Conservation (phyloP, 2,797 vertebrate species). For the Rhinoraja longicauda region DNA sequence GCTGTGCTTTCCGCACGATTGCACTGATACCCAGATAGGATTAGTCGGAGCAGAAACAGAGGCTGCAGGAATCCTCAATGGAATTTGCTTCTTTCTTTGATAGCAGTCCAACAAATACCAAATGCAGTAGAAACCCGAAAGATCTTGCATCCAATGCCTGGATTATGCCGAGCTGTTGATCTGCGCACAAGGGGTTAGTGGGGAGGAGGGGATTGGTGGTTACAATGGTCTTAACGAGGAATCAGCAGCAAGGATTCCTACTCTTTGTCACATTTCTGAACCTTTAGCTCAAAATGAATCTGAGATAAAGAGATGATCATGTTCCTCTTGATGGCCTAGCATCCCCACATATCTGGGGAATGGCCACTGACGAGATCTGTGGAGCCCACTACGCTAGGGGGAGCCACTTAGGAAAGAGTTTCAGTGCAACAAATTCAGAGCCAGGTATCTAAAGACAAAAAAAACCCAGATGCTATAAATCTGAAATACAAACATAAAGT, state of each 20-base stretch:
- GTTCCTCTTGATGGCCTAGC: background rate
- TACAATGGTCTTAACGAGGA: background rate
- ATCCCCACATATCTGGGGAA: background rate
- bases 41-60: background rate
- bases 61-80: background rate
- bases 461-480: too few relatives aligned
- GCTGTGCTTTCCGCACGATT: background rate
- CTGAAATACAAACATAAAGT: too few relatives aligned
- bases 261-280: background rate
- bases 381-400: background rate
- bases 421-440: background rate
- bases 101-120: background rate
- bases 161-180: background rate
- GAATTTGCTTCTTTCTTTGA: background rate
- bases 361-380: background rate
- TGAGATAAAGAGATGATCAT: background rate
- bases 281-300: background rate
- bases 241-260: background rate
- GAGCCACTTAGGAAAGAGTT: background rate
- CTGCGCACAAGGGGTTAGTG: background rate
- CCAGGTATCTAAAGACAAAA: background rate
- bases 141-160: background rate
- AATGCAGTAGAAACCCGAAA: background rate
- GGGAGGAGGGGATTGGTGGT: background rate
- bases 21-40: background rate